Conservation (phyloP, 23 tunicate genomes). For the Ciona savignyi region DNA sequence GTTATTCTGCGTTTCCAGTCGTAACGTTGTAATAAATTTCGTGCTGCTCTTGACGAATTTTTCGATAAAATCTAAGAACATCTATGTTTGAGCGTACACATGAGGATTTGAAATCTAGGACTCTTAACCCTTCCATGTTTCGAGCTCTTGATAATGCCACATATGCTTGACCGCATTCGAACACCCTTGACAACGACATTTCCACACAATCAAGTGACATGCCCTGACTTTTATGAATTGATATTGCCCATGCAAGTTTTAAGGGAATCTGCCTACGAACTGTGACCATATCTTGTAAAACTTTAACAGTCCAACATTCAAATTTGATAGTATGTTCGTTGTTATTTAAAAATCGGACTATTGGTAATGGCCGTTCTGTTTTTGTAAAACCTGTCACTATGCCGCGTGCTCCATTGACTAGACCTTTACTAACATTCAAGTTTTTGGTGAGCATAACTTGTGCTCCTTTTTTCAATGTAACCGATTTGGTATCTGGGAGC, state of each 20-base stretch:
- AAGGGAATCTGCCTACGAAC: conserved; percentile 82
- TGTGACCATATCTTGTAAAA: conserved; percentile 35
- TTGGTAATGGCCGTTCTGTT: conserved; percentile 32
- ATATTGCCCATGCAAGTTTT: conserved; percentile 94
- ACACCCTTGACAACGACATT: conserved; percentile 77
- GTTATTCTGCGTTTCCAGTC: background rate
- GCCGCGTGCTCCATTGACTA: conserved; percentile 97
- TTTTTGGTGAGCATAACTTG: conserved; percentile 98
- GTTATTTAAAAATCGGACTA: conserved; percentile 57
- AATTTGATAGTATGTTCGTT: conserved; percentile 14
- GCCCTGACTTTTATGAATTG: conserved; percentile 96
- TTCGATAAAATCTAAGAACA: conserved; percentile 73
- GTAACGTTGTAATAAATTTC: background rate
- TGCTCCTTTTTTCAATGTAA: conserved; percentile 66
- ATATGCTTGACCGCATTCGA: conserved; percentile 94
- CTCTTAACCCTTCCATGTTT: conserved; percentile 64
- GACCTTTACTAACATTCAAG: conserved; percentile 50
- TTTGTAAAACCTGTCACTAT: conserved; percentile 56
- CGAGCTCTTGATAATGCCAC: conserved; percentile 92
- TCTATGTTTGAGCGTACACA: conserved; percentile 65
- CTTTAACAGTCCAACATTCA: conserved; percentile 65
- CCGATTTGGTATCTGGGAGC: conserved; percentile 55
- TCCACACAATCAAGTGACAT: conserved; percentile 96
- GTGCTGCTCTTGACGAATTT: conserved; percentile 37
- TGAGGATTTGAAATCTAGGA: conserved; percentile 51